Evolutionary conservation across 2,888 invertebrate species (phyloP), one percentile per base, ranked within the genome.

Genomic region (Nomada flava): DNA sequence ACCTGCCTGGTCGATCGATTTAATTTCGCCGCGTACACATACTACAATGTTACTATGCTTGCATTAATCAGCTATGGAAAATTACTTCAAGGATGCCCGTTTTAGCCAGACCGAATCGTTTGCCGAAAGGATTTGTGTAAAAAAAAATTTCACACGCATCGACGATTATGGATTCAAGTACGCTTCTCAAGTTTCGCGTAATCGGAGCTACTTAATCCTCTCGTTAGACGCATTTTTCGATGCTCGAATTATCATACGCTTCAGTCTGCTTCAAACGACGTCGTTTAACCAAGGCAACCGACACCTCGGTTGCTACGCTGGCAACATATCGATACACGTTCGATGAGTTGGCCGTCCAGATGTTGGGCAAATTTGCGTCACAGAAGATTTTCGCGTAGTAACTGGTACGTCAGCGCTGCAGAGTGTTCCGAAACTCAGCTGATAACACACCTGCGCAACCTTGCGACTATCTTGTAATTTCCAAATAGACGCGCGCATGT

Each of bases 391-490:
- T 15, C 44, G 15, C 44, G 68, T 11, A 13, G n/a, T 13, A 23
- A 13, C n/a, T 57, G 23, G 52, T 20, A 53, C 42, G 47, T 64
- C 69, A 60, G 68, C 15, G 57, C 2, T 36, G 71, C 63, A 63
- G 71, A 42, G 65, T 10, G 23, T 44, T 42, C 47, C 55, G 60
- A 23, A 36, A 52, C 42, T 74, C 86, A 84, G 71, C 86, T 86
- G 86, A 82, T 71, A 84, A 86, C 84, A 84, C 82, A 86, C 76
- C 71, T 80, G 86, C 72, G 75, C 44, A 62, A 52, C 59, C 55
- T 44, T 59, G 52, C 42, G 44, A 60, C 57, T 79, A 85, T 84
- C 47, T 84, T 76, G 71, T 72, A 62, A 63, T 82, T 85, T 84
- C 77, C 87, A 65, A 78, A 63, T 50, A 82, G 71, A 68, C 53